Evolutionary conservation across 2,113 vertebrate genomes (phyloP), one percentile per base, ranked within the genome.

Genomic region (Notarius lentiginosus): DNA sequence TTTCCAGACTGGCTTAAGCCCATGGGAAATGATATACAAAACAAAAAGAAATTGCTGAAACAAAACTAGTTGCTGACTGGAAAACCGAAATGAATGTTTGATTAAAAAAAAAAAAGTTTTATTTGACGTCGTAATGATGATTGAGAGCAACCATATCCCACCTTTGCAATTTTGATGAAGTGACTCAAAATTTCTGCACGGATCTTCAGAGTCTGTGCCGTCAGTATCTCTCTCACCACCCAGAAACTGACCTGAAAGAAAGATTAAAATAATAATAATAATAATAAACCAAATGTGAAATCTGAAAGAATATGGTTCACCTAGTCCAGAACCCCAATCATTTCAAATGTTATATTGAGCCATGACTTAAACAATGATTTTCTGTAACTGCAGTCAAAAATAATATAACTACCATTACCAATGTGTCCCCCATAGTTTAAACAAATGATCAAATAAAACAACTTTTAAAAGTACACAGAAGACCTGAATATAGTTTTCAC

Each of bases 111-210:
- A 41, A 41, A 41, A 41, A 41, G 1, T n/a, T 75, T 53, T 53
- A 34, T 30, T 70, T 49, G 47, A 2, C 12, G 22, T 2, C 24
- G 20, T n/a, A 51, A n/a, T 14, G 30, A 18, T 24, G 3, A 65
- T 4, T 70, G 7, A 51, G 34, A 27, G 73, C 15, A 53, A 79
- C 11, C 86, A 68, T 55, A 15, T 79, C 97, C 96, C 95, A 99
- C 98, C 96, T 99, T 99, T 88, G 98, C 98, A 91, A 97, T 97
- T 95, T 99, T 99, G 93, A 99, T 96, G 93, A 98, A 99, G 93
- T 99, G 98, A 93, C 97, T 95, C 93, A 99, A 86, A 89, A 98
- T 99, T 94, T 97, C 97, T 83, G 98, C 97, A 87, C 98, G 95
- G 91, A 98, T 99, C 94, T 98, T 99, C 95, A 99, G 94, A 22